Conservation (phyloP, 2,113 vertebrate species). For the Bufo bufo region DNA sequence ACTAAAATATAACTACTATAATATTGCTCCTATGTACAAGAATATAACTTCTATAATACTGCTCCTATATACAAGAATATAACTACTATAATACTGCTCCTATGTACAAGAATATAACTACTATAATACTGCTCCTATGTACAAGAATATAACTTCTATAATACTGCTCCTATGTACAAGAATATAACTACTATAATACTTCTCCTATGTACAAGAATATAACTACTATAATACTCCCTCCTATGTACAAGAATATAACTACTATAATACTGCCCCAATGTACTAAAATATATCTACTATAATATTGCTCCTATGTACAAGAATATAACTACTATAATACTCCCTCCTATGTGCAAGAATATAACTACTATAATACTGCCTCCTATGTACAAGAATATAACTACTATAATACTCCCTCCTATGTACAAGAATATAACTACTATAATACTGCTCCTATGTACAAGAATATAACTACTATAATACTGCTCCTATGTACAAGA, state of each 20-base stretch:
- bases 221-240: not conserved
- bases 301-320: not conserved
- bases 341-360: too few relatives aligned
- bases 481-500: not conserved
- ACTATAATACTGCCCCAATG: not conserved
- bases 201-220: too few relatives aligned
- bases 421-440: slow-evolving; percentile 7
- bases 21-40: too few relatives aligned
- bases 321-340: too few relatives aligned
- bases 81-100: not conserved
- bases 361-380: too few relatives aligned
- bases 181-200: not conserved
- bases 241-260: slow-evolving; percentile 6
- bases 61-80: not conserved
- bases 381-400: not conserved
- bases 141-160: slow-evolving; percentile 8
- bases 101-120: slow-evolving; percentile 7
- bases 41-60: too few relatives aligned
- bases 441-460: not conserved
- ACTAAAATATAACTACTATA: not conserved
- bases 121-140: slow-evolving; percentile 12
- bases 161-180: slow-evolving; percentile 2
- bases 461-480: slow-evolving; percentile 5
- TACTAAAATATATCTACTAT: slow-evolving; percentile 2
- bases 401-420: not conserved